Percentiles rank a stretch among this genome's conserved stretches.
Conservation (phyloP, 2,797 vertebrate species). For the Manis pentadactyla region DNA sequence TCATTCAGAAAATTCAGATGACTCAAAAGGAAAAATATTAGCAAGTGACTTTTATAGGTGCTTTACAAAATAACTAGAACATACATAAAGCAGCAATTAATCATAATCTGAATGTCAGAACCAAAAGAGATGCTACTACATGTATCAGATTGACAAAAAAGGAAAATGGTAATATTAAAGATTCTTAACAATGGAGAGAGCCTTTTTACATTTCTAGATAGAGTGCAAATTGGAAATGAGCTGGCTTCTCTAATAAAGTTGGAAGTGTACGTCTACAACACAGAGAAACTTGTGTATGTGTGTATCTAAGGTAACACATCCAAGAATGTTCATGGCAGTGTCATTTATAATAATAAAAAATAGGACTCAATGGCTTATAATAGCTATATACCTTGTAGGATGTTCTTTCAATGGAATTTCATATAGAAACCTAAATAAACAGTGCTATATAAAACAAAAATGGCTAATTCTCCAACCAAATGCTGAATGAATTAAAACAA, state of each 20-base stretch:
- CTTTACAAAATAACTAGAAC: not conserved
- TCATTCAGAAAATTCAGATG: not conserved
- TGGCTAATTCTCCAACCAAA: not conserved
- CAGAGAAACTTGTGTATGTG: not conserved
- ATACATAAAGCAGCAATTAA: not conserved
- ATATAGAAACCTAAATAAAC: not conserved
- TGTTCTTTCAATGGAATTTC: not conserved
- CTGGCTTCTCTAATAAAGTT: not conserved
- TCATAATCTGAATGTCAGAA: not conserved
- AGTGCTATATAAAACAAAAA: not conserved
- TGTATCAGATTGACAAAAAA: not conserved
- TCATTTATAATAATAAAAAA: not conserved
- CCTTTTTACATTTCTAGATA: not conserved
- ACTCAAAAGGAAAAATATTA: not conserved
- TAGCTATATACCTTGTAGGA: not conserved
- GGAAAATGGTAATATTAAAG: not conserved
- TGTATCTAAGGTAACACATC: not conserved
- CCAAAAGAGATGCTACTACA: not conserved
- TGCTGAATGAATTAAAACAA: not conserved
- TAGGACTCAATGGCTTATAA: not conserved
- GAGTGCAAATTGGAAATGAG: not conserved
- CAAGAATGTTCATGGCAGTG: not conserved
- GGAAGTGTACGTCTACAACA: not conserved
- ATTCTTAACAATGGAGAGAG: not conserved
- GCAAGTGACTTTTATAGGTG: not conserved